Base-by-base conservation (phyloP, 2,797 vertebrate genomes). In the Myioborus miniatus region DNA sequence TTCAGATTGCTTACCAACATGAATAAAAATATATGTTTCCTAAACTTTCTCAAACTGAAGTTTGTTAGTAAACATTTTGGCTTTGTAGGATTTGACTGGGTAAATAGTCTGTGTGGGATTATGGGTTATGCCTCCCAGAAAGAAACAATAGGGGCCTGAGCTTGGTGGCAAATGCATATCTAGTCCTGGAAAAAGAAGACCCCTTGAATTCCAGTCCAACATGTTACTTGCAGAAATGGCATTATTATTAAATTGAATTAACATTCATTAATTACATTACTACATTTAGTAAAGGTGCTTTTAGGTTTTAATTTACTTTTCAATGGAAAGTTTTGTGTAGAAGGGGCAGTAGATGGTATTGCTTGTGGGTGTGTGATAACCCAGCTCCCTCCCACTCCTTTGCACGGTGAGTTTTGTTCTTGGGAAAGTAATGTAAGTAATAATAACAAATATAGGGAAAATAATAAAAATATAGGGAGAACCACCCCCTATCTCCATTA, bases 321-420 rank as follows among this genome's bases (percentile, higher is more conserved):
- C 49, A 62, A 2, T 67, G 46, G 32, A 64, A 64, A 64, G 46
- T 11, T 30, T 3, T 24, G 5, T 3, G 46, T n/a, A 52, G 47
- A 63, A 50, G 49, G 44, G 67, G 41, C 59, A 46, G 56, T 44
- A 69, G 63, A 26, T 78, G 53, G 6, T 71, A 53, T 53, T 65
- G n/a, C 0, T 0, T 14, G 1, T 15, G 32, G 7, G 2, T 62
- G 12, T 69, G 49, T 58, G 27, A 27, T 63, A 46, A 50, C 15
- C 36, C 43, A 1, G 1, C 14, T 77, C 12, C 43, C 21, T 60
- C 32, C 17, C 6, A 4, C 43, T 88, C 15, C 17, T 36, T 34
- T 72, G 26, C 11, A 2, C 2, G 6, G 55, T 1, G 2, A 8
- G 5, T 81, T 83, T 81, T 88, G 21, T 59, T 50, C 47, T 55